phyloP scores from a whole-genome alignment of 2,888 invertebrate genomes.

The Cyaniris semiargus region DNA sequence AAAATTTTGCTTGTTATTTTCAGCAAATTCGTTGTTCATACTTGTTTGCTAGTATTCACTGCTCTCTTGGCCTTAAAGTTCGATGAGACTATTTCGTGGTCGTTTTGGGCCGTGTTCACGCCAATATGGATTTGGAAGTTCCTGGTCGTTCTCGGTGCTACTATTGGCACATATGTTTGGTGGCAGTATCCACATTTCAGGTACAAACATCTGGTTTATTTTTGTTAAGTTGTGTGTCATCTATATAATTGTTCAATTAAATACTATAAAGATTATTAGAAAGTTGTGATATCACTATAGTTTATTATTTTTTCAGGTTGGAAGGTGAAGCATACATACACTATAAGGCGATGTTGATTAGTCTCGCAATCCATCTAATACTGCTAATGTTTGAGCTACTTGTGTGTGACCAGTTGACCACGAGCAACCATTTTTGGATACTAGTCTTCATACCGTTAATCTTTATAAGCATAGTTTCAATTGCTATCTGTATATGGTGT shows the following conservation, averaged over 20 bases:
- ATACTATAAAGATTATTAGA: not conserved
- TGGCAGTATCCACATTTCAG: constrained; percentile 97
- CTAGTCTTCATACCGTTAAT: constrained; percentile 97
- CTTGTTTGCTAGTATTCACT: constrained; percentile 94
- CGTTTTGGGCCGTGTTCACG: constrained; percentile 96
- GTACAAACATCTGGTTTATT: constrained; percentile 50
- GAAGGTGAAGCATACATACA: constrained; percentile 98
- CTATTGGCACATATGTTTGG: constrained; percentile 96
- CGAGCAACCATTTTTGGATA: constrained; percentile 92
- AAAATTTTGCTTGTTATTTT: constrained; percentile 39
- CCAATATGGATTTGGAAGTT: constrained; percentile 99
- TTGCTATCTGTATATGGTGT: constrained; percentile 98
- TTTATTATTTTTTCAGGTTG: constrained; percentile 80
- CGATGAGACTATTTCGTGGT: constrained; percentile 94
- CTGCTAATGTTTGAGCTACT: constrained; percentile 97
- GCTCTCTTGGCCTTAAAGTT: constrained; percentile 93
- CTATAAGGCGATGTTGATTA: constrained; percentile 99
- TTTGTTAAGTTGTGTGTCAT: not conserved
- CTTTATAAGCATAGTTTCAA: constrained; percentile 97
- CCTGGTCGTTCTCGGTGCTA: constrained; percentile 93
- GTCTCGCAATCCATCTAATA: constrained; percentile 95
- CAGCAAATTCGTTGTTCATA: constrained; percentile 98
- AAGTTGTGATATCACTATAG: not conserved
- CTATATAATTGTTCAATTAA: not conserved
- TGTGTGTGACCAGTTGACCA: constrained; percentile 96